Evolutionary conservation across 2,113 vertebrate genomes (phyloP), one percentile per base, ranked within the genome.

Genomic region (Tragelaphus strepsiceros): DNA sequence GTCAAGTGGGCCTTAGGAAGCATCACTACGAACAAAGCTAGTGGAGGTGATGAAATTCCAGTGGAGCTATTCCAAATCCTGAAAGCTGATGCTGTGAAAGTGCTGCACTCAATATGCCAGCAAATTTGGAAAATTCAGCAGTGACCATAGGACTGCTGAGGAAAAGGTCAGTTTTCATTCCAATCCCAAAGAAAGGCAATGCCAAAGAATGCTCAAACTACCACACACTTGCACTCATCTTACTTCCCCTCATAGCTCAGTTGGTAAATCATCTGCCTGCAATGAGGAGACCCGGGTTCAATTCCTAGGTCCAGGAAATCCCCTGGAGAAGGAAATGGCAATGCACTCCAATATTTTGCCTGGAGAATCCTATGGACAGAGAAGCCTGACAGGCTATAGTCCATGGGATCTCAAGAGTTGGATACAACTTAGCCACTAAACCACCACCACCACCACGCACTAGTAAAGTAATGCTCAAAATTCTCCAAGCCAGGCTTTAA

Each of bases 201-300:
- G 62, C 62, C 62, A 67, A 19, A 19, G 62, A 67, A n/a, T 67
- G 62, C 4, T 67, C 16, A 19, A 10, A 67, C 32, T 67, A n/a
- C 16, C 0, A 0, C 32, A n/a, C 62, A n/a, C 0, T 1, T 67
- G 32, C 32, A n/a, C 32, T n/a, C 62, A 67, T n/a, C 32, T n/a
- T 67, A 67, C 64, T n/a, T n/a, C 32, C 32, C 16, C 32, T 67
- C 16, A n/a, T n/a, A 19, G 7, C 32, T 67, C 32, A 67, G 64
- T 9, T 67, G 32, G 64, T 8, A 67, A 67, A 67, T 9, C 16
- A n/a, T 67, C 16, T 67, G 32, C 64, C 64, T n/a, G 8, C 4
- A 67, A n/a, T 67, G 64, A 10, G 32, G 32, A n/a, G 32, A 67
- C 64, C 64, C 4, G 0, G 32, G 32, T 67, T 67, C 16, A 19